These are phyloP conservation scores for Pseudocheirus occidentalis DNA, from an alignment of 2,797 vertebrate species.

Conservation along the genomic window DNA sequence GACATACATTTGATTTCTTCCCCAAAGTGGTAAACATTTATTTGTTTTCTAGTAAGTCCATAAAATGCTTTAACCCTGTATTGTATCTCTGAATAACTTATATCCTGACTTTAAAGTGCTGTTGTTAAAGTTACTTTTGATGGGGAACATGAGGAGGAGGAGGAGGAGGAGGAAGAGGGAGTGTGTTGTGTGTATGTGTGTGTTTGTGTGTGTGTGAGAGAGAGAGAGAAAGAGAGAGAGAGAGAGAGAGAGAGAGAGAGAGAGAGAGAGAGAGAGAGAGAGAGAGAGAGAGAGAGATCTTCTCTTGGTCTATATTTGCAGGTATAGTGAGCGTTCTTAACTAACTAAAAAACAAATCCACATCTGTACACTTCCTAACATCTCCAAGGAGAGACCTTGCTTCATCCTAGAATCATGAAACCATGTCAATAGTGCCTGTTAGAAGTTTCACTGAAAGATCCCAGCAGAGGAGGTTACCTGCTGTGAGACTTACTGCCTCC, in stretches of 20 bases:
- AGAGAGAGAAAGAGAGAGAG: too few relatives aligned
- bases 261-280: too few relatives aligned
- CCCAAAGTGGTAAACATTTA: not conserved
- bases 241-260: too few relatives aligned
- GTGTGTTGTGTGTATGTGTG: too few relatives aligned
- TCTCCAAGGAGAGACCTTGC: not conserved
- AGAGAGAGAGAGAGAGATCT: too few relatives aligned
- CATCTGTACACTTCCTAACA: not conserved
- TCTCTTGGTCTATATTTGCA: not conserved
- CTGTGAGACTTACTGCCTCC: conserved; percentile 72
- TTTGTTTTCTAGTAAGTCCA: conserved; percentile 29
- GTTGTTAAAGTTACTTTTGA: not conserved
- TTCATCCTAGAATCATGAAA: conserved; percentile 74
- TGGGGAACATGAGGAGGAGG: not conserved
- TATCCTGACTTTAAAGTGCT: conserved; percentile 3
- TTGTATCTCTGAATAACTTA: not conserved
- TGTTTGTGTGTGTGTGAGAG: too few relatives aligned
- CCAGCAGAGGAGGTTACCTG: conserved; percentile 71
- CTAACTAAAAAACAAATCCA: not conserved
- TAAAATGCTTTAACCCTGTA: conserved; percentile 10
- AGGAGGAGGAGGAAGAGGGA: not conserved
- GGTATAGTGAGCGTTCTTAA: not conserved
- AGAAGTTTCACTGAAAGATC: conserved; percentile 69
- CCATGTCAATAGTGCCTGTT: conserved; percentile 60
- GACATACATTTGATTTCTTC: not conserved